Base-by-base conservation (phyloP, 2,888 invertebrate genomes). In the Stratiomys singularior region DNA sequence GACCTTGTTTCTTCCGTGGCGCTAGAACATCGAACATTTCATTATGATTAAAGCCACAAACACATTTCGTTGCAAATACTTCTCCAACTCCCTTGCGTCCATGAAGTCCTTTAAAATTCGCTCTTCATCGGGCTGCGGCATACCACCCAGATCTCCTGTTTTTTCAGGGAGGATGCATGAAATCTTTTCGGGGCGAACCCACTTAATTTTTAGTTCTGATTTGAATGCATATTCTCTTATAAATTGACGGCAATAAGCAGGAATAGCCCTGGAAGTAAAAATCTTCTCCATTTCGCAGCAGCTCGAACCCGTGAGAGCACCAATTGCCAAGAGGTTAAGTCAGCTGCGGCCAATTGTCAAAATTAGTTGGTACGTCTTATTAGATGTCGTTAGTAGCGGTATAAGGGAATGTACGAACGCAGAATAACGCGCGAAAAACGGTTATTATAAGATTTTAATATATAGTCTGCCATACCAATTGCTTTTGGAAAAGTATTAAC, bases 201-300 rank as follows among this genome's bases (percentile, higher is more conserved):
- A 95, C 88, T 93, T 92, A 64, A 95, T 92, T 86, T 93, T 92
- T 46, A 94, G 87, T 82, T 91, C 90, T 37, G 92, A 91, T 85
- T 94, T 94, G 81, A 93, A 89, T 80, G 92, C 86, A 82, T 87
- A 87, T 13, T 84, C 82, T 1, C 86, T 84, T 11, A 72, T 60
- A 58, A 78, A 15, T 56, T 66, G 28, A 15, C 58, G 52, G 21
- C 23, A 58, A 37, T 23, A 25, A 46, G 7, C 11, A 1, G 23
- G 11, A 15, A 74, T n/a, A 13, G 23, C n/a, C 15, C n/a, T 74
- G 13, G 37, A 60, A 15, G 60, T 60, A 60, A 58, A 74, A 74
- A 58, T 1, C 37, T 30, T 58, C 21, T 74, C 60, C 74, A 74
- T 74, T 58, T 56, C 23, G n/a, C n/a, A n/a, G n/a, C n/a, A n/a